Evolutionary conservation across 1,140 invertebrate species (phyloP).

Genomic region (Drosophila malerkotliana): DNA sequence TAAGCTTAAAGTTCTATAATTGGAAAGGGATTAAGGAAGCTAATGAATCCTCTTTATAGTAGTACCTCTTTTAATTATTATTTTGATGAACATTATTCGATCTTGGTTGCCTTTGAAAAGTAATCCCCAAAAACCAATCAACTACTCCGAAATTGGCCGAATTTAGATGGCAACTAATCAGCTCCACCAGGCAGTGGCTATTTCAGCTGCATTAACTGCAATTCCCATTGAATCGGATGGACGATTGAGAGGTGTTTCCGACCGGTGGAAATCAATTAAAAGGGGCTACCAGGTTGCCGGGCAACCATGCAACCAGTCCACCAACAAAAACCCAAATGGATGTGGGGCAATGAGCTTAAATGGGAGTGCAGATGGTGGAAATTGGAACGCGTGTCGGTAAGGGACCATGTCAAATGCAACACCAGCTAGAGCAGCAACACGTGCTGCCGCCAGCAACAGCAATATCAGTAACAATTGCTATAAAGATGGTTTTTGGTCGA

Average conservation of each 20-base stretch:
- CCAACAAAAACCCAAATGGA: slow-evolving; percentile 20
- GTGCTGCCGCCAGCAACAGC: slow-evolving; percentile 15
- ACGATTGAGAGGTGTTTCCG: slow-evolving; percentile 57
- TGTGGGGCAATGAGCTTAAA: slow-evolving; percentile 44
- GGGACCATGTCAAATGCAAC: slow-evolving; percentile 41
- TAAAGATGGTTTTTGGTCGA: slow-evolving; percentile 28
- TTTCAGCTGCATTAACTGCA: slow-evolving; percentile 35
- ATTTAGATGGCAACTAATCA: slow-evolving; percentile 48
- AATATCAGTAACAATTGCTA: slow-evolving; percentile 32
- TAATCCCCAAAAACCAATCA: slow-evolving; percentile 47
- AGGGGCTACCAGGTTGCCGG: slow-evolving; percentile 26
- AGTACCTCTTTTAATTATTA: slow-evolving; percentile 35
- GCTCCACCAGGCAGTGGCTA: slow-evolving; percentile 3
- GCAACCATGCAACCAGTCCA: slow-evolving; percentile 15
- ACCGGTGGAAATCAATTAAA: slow-evolving; percentile 73
- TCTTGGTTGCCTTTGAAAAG: background rate
- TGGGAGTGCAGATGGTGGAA: slow-evolving; percentile 29
- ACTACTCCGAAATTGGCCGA: slow-evolving; percentile 37
- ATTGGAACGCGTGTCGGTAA: slow-evolving; percentile 26
- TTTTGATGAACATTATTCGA: slow-evolving; percentile 1
- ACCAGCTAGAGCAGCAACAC: slow-evolving; percentile 17
- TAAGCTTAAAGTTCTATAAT: background rate
- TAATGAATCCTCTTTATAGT: too few relatives aligned
- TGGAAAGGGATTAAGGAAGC: too few relatives aligned
- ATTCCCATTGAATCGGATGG: slow-evolving; percentile 39